Base-by-base conservation (phyloP, 2,113 vertebrate genomes). In the Carollia perspicillata region DNA sequence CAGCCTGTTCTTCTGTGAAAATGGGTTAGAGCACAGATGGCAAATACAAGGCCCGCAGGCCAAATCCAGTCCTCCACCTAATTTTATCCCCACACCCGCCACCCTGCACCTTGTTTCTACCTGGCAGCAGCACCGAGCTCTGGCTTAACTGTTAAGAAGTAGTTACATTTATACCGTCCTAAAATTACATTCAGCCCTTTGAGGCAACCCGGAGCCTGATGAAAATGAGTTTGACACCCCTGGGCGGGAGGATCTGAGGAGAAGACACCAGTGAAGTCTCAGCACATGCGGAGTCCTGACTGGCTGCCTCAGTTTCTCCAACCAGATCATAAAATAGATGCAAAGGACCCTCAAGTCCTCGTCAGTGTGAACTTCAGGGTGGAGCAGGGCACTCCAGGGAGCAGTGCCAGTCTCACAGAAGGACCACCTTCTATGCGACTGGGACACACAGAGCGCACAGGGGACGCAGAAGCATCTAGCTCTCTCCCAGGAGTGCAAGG, bases 211-310 rank as follows among this genome's bases (percentile, higher is more conserved):
- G n/a, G n/a, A n/a, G n/a, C 55, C 55, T 6, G 2, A 22, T 58
- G 55, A 58, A 23, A 58, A 58, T 9, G 55, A 58, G 8, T 23
- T 58, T 58, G 55, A 58, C 8, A 58, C 22, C 55, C 22, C 22
- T 23, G 55, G 79, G 28, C 22, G 58, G 42, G 10, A 63, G 28
- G 37, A 28, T 83, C 30, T 63, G 89, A 93, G 26, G 16, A 83
- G 12, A 9, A n/a, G 12, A 20, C 9, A 8, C 33, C 10, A 40
- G 20, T 18, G 37, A 11, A 75, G 49, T 33, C 9, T 20, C 6
- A 8, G 78, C 33, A n/a, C 10, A 3, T 0, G 42, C 0, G 0
- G 33, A 18, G 37, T 40, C 69, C 1, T 0, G 11, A 3, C 14
- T 8, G 47, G 5, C 53, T 47, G 77, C 66, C 94, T 90, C 77